Conservation (phyloP, 2,113 vertebrate genomes). For the Sphaerodactylus townsendi region DNA sequence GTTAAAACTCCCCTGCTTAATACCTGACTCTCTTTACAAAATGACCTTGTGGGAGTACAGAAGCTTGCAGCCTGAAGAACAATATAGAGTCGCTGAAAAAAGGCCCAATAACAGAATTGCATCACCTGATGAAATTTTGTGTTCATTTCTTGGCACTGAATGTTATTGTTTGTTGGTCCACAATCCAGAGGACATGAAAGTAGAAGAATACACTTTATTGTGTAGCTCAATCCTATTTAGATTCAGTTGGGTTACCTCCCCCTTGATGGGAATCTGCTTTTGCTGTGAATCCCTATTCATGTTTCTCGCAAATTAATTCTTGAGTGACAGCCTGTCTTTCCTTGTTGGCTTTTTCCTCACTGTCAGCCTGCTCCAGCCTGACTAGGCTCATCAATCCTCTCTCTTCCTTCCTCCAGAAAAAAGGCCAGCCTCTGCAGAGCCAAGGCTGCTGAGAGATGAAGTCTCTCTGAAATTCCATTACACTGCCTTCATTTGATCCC, state of each 20-base stretch:
- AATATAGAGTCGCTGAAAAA: neutral
- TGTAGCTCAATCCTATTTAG: neutral
- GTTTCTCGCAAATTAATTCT: constrained; percentile 12
- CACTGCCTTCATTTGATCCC: too few species aligned
- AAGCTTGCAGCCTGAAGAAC: neutral
- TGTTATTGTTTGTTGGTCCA: neutral
- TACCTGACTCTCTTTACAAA: neutral
- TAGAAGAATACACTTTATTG: neutral
- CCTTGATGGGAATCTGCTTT: neutral
- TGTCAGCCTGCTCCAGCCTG: too few species aligned
- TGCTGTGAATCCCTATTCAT: constrained; percentile 5
- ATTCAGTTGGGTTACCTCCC: neutral
- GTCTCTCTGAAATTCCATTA: too few species aligned
- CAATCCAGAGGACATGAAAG: neutral
- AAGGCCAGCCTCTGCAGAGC: too few species aligned
- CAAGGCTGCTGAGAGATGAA: too few species aligned
- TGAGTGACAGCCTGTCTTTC: neutral
- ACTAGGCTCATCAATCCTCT: too few species aligned
- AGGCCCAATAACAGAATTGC: neutral
- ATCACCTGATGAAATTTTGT: neutral
- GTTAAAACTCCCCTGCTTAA: neutral
- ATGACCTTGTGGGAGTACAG: neutral
- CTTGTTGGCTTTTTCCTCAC: too few species aligned
- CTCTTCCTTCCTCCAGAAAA: too few species aligned
- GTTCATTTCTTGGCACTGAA: neutral